Percentiles rank a stretch among this genome's conserved stretches.
phyloP scores from a whole-genome alignment of 2,888 invertebrate species.

The Leucania comma region DNA sequence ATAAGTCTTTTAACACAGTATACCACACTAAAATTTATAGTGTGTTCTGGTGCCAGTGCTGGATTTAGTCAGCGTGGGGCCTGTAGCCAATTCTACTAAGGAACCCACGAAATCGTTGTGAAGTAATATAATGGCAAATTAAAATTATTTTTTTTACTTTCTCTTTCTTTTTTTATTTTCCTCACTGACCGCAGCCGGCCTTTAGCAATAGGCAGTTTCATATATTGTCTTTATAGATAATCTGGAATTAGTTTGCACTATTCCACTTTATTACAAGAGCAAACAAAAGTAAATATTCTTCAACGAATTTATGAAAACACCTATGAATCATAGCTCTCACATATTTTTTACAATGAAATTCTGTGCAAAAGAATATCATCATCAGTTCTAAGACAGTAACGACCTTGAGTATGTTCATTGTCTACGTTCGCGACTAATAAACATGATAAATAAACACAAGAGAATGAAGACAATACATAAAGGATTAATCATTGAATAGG shows the following conservation, averaged over 20 bases:
- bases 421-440: slow-evolving; percentile 41
- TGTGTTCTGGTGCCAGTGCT: too few relatives aligned
- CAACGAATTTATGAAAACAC: not conserved
- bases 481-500: slow-evolving; percentile 23
- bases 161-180: too few relatives aligned
- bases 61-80: too few relatives aligned
- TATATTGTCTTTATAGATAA: too few relatives aligned
- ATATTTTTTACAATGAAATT: slow-evolving; percentile 12
- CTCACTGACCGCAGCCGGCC: too few relatives aligned
- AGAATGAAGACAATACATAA: slow-evolving; percentile 20
- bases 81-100: too few relatives aligned
- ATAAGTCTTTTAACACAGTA: slow-evolving; percentile 22
- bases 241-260: too few relatives aligned
- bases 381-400: slow-evolving; percentile 9
- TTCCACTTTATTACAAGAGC: not conserved
- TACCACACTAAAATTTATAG: not conserved
- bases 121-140: too few relatives aligned
- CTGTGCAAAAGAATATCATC: slow-evolving; percentile 21
- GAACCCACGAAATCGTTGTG: too few relatives aligned
- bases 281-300: slow-evolving; percentile 5
- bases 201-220: too few relatives aligned
- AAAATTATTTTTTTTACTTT: too few relatives aligned
- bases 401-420: slow-evolving; percentile 46
- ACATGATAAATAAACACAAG: slow-evolving; percentile 42
- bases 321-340: slow-evolving; percentile 13